These are phyloP conservation scores for Magallana gigas DNA, from an alignment of 1,140 invertebrate species.

Conservation along the genomic window DNA sequence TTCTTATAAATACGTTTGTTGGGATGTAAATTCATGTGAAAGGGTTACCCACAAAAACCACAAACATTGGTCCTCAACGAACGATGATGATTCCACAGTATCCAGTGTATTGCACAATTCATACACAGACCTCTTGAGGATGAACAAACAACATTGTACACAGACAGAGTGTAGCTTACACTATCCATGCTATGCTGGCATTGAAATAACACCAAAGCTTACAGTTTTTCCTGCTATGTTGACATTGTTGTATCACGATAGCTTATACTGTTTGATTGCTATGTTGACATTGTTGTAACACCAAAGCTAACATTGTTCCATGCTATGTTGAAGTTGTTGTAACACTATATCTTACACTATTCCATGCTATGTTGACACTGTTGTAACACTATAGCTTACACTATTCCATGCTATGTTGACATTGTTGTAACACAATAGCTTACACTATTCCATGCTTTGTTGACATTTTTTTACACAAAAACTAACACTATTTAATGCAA, in stretches of 20 bases:
- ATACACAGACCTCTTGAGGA: too few relatives aligned
- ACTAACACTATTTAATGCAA: slow-evolving; percentile 89
- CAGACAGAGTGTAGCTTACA: slow-evolving; percentile 51
- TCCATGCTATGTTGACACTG: slow-evolving; percentile 96
- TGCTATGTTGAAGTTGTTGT: slow-evolving; percentile 88
- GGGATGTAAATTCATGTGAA: too few relatives aligned
- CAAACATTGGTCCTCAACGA: too few relatives aligned
- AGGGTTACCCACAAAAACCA: too few relatives aligned
- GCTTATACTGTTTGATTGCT: slow-evolving; percentile 87
- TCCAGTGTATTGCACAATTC: too few relatives aligned
- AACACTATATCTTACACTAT: slow-evolving; percentile 79
- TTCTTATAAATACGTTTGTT: too few relatives aligned
- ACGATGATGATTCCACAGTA: too few relatives aligned
- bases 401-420: slow-evolving; percentile 95
- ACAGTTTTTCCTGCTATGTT: slow-evolving; percentile 93
- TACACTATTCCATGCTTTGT: slow-evolving; percentile 91
- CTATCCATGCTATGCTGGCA: slow-evolving; percentile 94
- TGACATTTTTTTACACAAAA: slow-evolving; percentile 85
- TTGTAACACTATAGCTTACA: slow-evolving; percentile 51
- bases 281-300: slow-evolving; percentile 89
- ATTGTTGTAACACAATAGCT: slow-evolving; percentile 80
- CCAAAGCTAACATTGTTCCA: slow-evolving; percentile 84
- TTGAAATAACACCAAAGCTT: slow-evolving; percentile 82
- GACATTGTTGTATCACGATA: slow-evolving; percentile 83
- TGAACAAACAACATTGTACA: too few relatives aligned